phyloP scores from a whole-genome alignment of 2,888 invertebrate genomes.

The Choreutis nemorana region DNA sequence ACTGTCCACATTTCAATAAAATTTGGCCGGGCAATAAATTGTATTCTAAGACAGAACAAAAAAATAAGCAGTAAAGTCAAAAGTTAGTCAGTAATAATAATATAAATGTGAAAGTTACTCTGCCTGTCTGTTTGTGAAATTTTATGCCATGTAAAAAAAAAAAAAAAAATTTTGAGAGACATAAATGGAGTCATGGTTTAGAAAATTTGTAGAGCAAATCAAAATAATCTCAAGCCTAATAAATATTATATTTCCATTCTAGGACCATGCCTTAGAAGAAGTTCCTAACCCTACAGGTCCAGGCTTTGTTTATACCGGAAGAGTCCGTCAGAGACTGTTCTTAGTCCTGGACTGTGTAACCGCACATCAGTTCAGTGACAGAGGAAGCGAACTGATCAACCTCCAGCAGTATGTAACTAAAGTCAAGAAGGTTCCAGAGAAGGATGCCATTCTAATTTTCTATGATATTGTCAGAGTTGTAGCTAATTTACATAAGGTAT shows the following conservation, averaged over 20 bases:
- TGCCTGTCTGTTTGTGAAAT: too few relatives aligned
- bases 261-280: constrained; percentile 77
- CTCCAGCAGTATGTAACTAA: constrained; percentile 79
- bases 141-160: too few relatives aligned
- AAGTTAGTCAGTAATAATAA: too few relatives aligned
- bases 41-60: too few relatives aligned
- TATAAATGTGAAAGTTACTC: too few relatives aligned
- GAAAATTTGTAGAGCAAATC: background rate
- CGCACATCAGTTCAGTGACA: constrained; percentile 70
- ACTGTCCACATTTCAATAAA: too few relatives aligned
- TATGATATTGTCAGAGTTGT: constrained; percentile 78
- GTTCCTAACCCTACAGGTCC: constrained; percentile 50
- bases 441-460: constrained; percentile 77
- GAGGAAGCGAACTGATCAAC: constrained; percentile 68
- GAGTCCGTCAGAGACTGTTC: constrained; percentile 68
- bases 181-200: too few relatives aligned
- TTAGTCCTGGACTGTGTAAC: constrained; percentile 78
- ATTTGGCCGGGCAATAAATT: too few relatives aligned
- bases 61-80: too few relatives aligned
- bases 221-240: background rate
- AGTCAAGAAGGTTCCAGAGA: constrained; percentile 77
- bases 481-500: constrained; percentile 76
- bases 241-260: constrained; percentile 16
- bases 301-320: constrained; percentile 65
- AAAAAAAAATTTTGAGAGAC: too few relatives aligned